Evolutionary conservation across 37 sponge, comb jelly and placozoan genomes (phyloP), one percentile per base, ranked within the genome.

Genomic region (Aplysina aerophoba): DNA sequence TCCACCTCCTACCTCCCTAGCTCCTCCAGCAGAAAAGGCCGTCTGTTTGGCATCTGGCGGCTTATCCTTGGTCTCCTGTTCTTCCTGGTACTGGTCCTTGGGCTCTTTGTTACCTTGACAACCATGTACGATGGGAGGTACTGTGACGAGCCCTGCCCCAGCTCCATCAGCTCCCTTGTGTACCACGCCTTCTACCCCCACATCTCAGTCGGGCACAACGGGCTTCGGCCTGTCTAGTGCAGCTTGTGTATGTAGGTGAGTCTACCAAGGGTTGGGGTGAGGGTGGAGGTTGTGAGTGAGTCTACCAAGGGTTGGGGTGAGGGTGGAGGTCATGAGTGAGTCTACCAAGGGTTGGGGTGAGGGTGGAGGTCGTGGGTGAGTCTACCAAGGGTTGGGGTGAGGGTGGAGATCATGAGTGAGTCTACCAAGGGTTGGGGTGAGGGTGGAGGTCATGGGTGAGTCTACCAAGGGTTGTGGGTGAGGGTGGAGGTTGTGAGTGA

Each of bases 121-220:
- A 40, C 20, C 20, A 17, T 75, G n/a, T n/a, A 36, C 40, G 78
- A 75, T 30, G 53, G 53, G 15, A 53, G 54, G 44, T 75, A 50
- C 78, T 53, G 78, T 41, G 78, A 75, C 24, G 54, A 40, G 39
- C 54, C 54, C 50, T 75, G 78, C 25, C 44, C 78, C 25, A 41
- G 54, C 54, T 75, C 78, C 78, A 75, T 75, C 53, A 75, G 78
- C 22, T 24, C 44, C 3, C 53, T 75, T 39, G 78, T 75, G 38
- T 75, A 75, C 37, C 44, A 75, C n/a, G 39, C 78, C 78, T 44
- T 75, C 33, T 25, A 75, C 78, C 78, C 78, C 53, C 37, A 75
- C 24, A 36, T 75, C 15, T 36, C 25, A 40, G 78, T 75, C 54
- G 8, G 12, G 41, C 78, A 75, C 40, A 24, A 75, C 24, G 53